Base-by-base conservation (phyloP, 2,113 vertebrate species). In the Cyphomyrus discorhynchus region DNA sequence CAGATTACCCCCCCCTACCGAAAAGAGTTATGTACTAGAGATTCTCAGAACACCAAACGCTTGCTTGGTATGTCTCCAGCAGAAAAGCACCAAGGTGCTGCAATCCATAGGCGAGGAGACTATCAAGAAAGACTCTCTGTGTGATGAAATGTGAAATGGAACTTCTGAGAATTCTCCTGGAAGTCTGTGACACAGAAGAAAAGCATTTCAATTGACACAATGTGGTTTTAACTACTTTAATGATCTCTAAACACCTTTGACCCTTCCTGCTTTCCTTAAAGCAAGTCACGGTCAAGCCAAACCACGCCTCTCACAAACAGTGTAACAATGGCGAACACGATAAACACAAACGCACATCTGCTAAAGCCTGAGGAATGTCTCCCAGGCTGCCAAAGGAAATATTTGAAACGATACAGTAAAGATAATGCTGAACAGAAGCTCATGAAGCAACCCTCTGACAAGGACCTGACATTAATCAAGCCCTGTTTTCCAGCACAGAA, bases 321-420 rank as follows among this genome's bases (percentile, higher is more conserved):
- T 50, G 46, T 46, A 46, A 53, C 49, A 87, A 87, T 87, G 86
- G 50, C 17, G 11, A 87, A 39, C 31, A 21, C 2, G 50, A 35
- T 39, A 87, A 56, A 87, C 49, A 87, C 86, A 89, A 86, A 31
- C 89, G 58, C 84, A 90, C 50, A 13, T 58, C 86, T 10, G 0
- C n/a, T 83, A 93, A 92, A 94, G 94, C 92, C 90, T 13, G 49
- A 83, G 89, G 92, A 94, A 94, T 92, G 86, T 66, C n/a, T 74
- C 90, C 58, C 49, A 46, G 88, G 53, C 31, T 46, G 91, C 87
- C 45, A 91, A 89, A 62, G 88, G 49, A 93, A 92, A 94, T 92
- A 92, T 91, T 83, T 91, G 89, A 91, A 90, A 93, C 90, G 93
- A 92, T 90, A 77, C 90, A 46, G 53, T 7, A 39, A 35, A 89